phyloP scores from a whole-genome alignment of 2,888 invertebrate species.

The Orthonychiurus folsomi region DNA sequence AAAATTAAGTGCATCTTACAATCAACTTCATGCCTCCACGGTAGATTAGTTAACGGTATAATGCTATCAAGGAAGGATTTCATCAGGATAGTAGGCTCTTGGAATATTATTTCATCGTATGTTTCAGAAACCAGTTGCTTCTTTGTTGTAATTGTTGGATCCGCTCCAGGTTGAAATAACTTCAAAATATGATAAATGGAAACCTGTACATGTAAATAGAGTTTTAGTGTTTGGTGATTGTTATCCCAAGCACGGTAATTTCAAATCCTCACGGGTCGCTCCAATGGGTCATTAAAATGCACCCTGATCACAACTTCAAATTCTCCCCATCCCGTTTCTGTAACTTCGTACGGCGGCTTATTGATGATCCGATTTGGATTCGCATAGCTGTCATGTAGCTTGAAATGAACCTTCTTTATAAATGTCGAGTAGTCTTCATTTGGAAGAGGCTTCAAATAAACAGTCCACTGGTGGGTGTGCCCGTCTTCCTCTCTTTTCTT shows the following conservation, averaged over 20 bases:
- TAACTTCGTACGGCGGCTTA: slow-evolving; percentile 92
- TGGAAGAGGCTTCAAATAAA: slow-evolving; percentile 85
- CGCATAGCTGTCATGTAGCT: slow-evolving; percentile 84
- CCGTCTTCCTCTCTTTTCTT: slow-evolving; percentile 95
- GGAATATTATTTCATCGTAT: slow-evolving; percentile 92
- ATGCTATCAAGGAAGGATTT: slow-evolving; percentile 72
- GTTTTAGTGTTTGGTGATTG: too few relatives aligned
- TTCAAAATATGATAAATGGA: slow-evolving; percentile 75
- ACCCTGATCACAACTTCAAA: slow-evolving; percentile 97
- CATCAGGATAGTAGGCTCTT: slow-evolving; percentile 82
- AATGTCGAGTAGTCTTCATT: slow-evolving; percentile 91
- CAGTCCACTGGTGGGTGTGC: slow-evolving; percentile 98
- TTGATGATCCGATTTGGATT: slow-evolving; percentile 88
- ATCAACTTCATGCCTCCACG: slow-evolving; percentile 81
- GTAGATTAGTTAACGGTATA: slow-evolving; percentile 61
- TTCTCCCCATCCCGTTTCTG: slow-evolving; percentile 99
- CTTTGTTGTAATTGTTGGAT: slow-evolving; percentile 45
- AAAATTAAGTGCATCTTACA: slow-evolving; percentile 55
- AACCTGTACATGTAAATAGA: too few relatives aligned
- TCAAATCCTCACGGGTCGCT: slow-evolving; percentile 81
- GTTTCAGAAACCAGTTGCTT: slow-evolving; percentile 79
- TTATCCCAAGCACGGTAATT: too few relatives aligned
- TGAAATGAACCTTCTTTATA: slow-evolving; percentile 92
- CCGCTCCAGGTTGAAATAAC: slow-evolving; percentile 69
- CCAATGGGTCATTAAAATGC: slow-evolving; percentile 92